Evolutionary conservation across 2,113 vertebrate species (phyloP).

Genomic region (Chitala chitala): DNA sequence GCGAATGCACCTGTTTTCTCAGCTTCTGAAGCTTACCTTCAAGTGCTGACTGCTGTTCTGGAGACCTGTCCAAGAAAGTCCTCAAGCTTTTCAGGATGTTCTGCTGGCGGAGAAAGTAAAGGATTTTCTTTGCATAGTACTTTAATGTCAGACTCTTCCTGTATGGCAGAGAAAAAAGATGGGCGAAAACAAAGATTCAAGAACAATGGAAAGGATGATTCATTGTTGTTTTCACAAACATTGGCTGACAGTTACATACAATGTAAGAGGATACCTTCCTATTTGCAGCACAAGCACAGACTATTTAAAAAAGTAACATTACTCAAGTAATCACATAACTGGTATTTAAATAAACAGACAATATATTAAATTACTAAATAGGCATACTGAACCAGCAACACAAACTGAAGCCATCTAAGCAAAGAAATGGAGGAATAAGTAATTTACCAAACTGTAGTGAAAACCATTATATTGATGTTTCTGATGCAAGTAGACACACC

Average conservation of each 20-base stretch:
- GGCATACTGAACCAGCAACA: neutral
- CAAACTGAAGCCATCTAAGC: neutral
- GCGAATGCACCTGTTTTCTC: too few species aligned
- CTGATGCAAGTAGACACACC: constrained; percentile 59
- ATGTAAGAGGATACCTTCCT: too few species aligned
- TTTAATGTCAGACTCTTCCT: constrained; percentile 93
- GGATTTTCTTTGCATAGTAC: constrained; percentile 97
- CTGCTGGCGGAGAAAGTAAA: constrained; percentile 93
- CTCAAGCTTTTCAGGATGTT: constrained; percentile 86
- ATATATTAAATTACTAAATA: neutral
- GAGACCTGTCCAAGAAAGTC: constrained; percentile 75
- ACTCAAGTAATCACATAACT: too few species aligned
- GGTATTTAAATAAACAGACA: too few species aligned
- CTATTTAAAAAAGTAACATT: too few species aligned
- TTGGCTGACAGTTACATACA: too few species aligned
- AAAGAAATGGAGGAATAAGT: neutral
- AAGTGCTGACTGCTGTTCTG: constrained; percentile 74
- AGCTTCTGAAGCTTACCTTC: constrained; percentile 63
- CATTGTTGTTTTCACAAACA: too few species aligned
- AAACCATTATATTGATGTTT: neutral
- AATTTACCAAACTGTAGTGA: neutral
- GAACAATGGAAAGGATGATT: neutral
- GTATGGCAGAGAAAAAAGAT: constrained; percentile 13
- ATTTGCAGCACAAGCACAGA: too few species aligned
- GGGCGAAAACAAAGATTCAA: neutral